Evolutionary conservation across 2,797 vertebrate genomes (phyloP), one percentile per base, ranked within the genome.

Genomic region (Calcarius lapponicus): DNA sequence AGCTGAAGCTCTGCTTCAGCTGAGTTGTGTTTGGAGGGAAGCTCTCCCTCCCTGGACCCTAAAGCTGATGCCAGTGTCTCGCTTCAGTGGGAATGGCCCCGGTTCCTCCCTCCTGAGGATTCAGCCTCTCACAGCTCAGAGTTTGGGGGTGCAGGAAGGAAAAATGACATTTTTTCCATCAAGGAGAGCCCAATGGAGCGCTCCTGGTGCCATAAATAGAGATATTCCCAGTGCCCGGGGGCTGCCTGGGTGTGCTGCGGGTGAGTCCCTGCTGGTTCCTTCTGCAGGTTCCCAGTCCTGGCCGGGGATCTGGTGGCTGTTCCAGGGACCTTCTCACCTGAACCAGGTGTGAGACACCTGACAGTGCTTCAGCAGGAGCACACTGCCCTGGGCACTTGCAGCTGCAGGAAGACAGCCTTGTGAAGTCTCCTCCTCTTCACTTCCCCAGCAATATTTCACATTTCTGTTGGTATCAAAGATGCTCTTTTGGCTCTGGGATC

Each of bases 271-370:
- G 42, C 51, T 40, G 53, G 11, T 51, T 36, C 36, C 32, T 19
- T 5, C 47, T 18, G 36, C 28, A 22, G 24, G 5, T 29, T 38
- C 56, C 58, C 8, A 12, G 0, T 5, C 13, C 0, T 2, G 2
- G 11, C 61, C 66, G 22, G 15, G 8, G n/a, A 8, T 43, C 13
- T 26, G 70, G 22, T 31, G 1, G 0, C 64, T 1, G 2, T 8
- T 56, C 45, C 40, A 10, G 26, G 50, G 60, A 36, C 20, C 20
- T 57, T 22, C 45, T 17, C 56, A 9, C 10, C 13, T 4, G 17
- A 11, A 3, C 13, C 25, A 32, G 69, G 45, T 17, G 6, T 1
- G 9, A 71, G n/a, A n/a, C n/a, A n/a, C n/a, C n/a, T n/a, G n/a
- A n/a, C n/a, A n/a, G n/a, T n/a, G n/a, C n/a, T n/a, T n/a, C 25